Conservation (phyloP, 2,888 invertebrate species). For the Tetropium fuscum region DNA sequence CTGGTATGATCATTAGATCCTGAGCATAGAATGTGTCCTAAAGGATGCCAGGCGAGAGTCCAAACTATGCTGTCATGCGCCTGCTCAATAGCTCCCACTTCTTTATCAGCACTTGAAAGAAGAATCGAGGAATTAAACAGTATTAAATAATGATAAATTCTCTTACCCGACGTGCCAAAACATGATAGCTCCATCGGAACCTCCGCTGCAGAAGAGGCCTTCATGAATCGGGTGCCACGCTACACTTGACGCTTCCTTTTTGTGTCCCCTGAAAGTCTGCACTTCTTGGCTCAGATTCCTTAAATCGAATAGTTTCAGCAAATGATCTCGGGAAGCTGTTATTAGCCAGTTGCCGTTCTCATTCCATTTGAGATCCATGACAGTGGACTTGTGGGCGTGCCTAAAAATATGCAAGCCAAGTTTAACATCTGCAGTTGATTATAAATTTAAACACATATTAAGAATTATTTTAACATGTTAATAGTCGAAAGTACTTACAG, state of each 20-base stretch:
- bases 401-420: no score
- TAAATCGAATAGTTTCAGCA: slow-evolving; percentile 97
- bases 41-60: slow-evolving; percentile 99
- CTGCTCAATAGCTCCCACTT: slow-evolving; percentile 97
- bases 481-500: slow-evolving; percentile 75
- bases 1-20: slow-evolving; percentile 99
- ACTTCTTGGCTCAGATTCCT: slow-evolving; percentile 95
- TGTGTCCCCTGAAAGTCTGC: slow-evolving; percentile 98
- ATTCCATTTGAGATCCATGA: slow-evolving; percentile 99
- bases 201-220: slow-evolving; percentile 96
- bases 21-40: slow-evolving; percentile 98
- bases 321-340: slow-evolving; percentile 97
- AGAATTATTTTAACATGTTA: no score
- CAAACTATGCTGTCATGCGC: slow-evolving; percentile 99
- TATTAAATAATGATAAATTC: background rate
- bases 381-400: slow-evolving; percentile 99
- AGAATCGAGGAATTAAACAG: background rate
- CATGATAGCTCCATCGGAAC: slow-evolving; percentile 97
- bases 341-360: slow-evolving; percentile 99
- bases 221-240: slow-evolving; percentile 99
- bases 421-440: no score
- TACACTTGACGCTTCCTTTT: slow-evolving; percentile 97
- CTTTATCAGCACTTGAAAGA: slow-evolving; percentile 86
- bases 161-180: slow-evolving; percentile 98
- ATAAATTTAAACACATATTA: no score